A percentile compares a stretch with the other conserved stretches of the same genome.
These are phyloP conservation scores for Ailuropoda melanoleuca DNA, from an alignment of 2,113 vertebrate genomes.

Conservation along the genomic window DNA sequence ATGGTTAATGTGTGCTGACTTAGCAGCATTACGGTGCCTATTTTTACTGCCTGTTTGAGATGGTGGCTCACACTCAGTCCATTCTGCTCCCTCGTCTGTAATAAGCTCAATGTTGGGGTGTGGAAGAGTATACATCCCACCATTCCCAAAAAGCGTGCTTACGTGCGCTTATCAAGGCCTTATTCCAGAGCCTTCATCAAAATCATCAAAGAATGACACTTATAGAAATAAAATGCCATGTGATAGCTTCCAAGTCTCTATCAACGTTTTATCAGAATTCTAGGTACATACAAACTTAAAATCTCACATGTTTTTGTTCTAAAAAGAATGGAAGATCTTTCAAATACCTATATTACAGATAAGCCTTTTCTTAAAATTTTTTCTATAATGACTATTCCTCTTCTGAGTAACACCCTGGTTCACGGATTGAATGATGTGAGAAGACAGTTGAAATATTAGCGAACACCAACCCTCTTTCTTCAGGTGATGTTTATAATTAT, in stretches of 20 bases:
- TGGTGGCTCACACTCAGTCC: neutral
- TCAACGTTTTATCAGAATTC: constrained; percentile 15
- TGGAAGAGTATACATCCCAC: neutral
- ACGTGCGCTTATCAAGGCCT: neutral
- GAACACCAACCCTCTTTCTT: neutral
- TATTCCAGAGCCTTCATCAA: neutral
- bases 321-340: neutral
- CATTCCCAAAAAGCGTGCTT: neutral
- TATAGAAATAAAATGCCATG: constrained; percentile 5
- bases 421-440: neutral
- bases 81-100: neutral
- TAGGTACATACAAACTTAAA: neutral
- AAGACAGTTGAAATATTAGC: neutral
- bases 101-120: neutral
- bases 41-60: neutral
- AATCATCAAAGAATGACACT: neutral
- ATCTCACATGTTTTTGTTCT: neutral
- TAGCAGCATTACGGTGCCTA: neutral
- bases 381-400: neutral
- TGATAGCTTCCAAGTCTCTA: neutral
- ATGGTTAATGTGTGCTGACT: neutral
- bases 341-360: neutral
- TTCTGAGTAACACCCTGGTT: neutral
- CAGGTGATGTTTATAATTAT: neutral
- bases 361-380: neutral